These are phyloP conservation scores for Eublepharis macularius DNA, from an alignment of 2,113 vertebrate species.

Conservation along the genomic window DNA sequence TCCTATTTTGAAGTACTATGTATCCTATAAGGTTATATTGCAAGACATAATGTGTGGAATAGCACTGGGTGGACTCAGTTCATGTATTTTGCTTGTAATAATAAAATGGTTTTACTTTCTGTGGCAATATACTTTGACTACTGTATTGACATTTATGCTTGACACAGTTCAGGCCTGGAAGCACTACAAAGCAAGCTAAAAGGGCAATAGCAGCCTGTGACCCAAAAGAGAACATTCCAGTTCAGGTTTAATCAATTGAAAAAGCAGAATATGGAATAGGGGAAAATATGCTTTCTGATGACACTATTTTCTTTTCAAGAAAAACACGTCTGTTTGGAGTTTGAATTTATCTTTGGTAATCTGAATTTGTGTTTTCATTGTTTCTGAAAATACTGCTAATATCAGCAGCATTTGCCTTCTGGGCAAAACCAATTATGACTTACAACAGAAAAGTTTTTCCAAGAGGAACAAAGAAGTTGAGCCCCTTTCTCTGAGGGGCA, in stretches of 20 bases:
- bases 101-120: constrained; percentile 28
- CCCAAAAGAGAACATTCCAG: constrained; percentile 63
- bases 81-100: constrained; percentile 18
- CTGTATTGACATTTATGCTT: constrained; percentile 71
- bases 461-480: constrained; percentile 33
- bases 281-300: constrained; percentile 44
- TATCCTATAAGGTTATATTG: constrained; percentile 38
- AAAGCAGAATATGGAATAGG: constrained; percentile 27
- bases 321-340: constrained; percentile 12
- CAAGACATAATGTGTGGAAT: background rate
- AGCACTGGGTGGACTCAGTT: constrained; percentile 9
- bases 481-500: background rate
- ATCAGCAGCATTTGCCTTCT: constrained; percentile 26
- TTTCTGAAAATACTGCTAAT: constrained; percentile 16
- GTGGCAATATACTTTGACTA: constrained; percentile 48
- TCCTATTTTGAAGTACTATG: background rate
- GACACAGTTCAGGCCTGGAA: constrained; percentile 67
- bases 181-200: constrained; percentile 59
- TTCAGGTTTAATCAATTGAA: constrained; percentile 65
- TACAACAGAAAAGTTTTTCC: constrained; percentile 31
- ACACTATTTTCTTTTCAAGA: constrained; percentile 47
- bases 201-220: constrained; percentile 61
- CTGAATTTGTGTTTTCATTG: constrained; percentile 39
- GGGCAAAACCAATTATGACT: constrained; percentile 30
- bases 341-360: constrained; percentile 42